phyloP scores from a whole-genome alignment of 2,797 vertebrate genomes.

The Vireo griseus region DNA sequence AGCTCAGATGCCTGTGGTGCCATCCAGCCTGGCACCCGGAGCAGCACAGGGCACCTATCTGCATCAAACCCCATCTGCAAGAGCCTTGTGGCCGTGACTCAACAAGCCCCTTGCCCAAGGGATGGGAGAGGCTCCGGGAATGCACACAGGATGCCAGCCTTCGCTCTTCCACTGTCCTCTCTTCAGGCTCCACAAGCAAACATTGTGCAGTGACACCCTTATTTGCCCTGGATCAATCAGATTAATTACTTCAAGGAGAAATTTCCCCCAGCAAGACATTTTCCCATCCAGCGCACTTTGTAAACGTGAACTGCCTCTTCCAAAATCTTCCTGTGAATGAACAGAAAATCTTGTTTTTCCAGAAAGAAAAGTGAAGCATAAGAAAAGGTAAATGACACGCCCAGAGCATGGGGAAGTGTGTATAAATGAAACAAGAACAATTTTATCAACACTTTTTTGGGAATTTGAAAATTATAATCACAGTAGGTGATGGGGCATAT shows the following conservation, averaged over 20 bases:
- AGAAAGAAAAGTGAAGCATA: slow-evolving; percentile 20
- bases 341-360: neutral
- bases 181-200: neutral
- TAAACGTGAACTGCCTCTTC: slow-evolving; percentile 16
- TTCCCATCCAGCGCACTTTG: slow-evolving; percentile 10
- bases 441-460: neutral
- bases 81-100: neutral
- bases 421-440: neutral
- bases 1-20: neutral
- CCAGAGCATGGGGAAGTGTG: neutral
- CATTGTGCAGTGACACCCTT: neutral
- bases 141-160: neutral
- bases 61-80: neutral
- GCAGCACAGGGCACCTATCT: neutral
- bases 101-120: neutral
- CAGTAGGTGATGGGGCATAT: neutral
- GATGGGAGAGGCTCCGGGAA: fast-evolving
- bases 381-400: neutral
- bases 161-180: neutral
- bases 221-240: slow-evolving; percentile 2
- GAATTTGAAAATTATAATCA: slow-evolving; percentile 1
- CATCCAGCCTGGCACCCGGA: neutral
- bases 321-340: neutral
- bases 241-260: slow-evolving; percentile 43
- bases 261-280: slow-evolving; percentile 26